Conservation (phyloP, 2,797 vertebrate species). For the Sebastes cheni region DNA sequence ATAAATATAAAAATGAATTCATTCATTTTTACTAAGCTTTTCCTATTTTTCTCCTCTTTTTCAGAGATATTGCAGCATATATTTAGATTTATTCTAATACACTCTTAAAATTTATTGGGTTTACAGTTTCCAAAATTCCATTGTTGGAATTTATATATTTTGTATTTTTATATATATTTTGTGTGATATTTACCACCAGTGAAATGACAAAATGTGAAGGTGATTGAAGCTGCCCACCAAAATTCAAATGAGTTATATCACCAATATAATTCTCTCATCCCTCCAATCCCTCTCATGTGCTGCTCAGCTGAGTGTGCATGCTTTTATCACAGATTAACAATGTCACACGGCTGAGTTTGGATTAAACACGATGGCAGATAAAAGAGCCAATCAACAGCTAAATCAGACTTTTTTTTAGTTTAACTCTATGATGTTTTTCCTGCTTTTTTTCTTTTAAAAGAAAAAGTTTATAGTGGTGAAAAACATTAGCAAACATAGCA, state of each 20-base stretch:
- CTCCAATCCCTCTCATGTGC: conserved; percentile 89
- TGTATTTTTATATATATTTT: not conserved
- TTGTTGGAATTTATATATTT: not conserved
- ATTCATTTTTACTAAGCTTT: no score
- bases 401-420: not conserved
- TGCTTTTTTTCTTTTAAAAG: no score
- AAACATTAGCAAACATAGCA: no score
- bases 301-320: conserved; percentile 78
- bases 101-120: not conserved
- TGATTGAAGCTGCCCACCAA: not conserved
- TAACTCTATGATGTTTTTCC: not conserved
- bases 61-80: not conserved
- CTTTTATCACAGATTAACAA: conserved; percentile 41
- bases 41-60: not conserved
- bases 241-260: not conserved
- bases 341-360: conserved; percentile 32
- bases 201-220: not conserved
- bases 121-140: not conserved
- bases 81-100: not conserved
- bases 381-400: not conserved
- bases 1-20: no score
- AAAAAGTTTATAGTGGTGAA: no score
- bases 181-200: not conserved
- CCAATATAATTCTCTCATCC: conserved; percentile 27
- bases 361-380: conserved; percentile 5